These are phyloP conservation scores for Anolis sagrei DNA, from an alignment of 2,113 vertebrate species.

Conservation along the genomic window DNA sequence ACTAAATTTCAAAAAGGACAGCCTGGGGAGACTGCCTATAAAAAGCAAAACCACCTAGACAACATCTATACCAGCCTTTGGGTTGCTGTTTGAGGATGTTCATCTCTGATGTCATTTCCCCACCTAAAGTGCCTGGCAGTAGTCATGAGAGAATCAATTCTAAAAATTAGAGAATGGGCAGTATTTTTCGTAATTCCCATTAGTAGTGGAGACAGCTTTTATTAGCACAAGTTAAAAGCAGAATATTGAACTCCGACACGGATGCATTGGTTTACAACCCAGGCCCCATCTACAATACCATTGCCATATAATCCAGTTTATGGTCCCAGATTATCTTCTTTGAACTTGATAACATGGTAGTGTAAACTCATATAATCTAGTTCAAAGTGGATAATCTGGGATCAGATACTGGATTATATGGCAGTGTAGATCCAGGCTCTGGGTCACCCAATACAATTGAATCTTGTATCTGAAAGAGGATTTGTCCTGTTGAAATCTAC, in stretches of 20 bases:
- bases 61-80: background rate
- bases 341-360: too few species aligned
- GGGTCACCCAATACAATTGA: background rate
- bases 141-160: slow-evolving; percentile 29
- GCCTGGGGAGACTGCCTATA: slow-evolving; percentile 42
- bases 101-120: slow-evolving; percentile 19
- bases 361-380: too few species aligned
- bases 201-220: background rate
- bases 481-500: background rate
- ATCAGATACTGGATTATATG: too few species aligned
- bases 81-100: background rate
- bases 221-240: background rate
- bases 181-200: slow-evolving; percentile 13
- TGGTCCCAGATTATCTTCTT: too few species aligned
- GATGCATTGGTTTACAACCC: background rate
- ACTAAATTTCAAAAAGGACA: slow-evolving; percentile 28
- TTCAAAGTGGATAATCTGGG: too few species aligned
- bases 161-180: slow-evolving; percentile 4
- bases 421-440: too few species aligned
- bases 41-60: slow-evolving; percentile 8
- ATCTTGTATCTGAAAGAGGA: background rate
- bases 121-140: background rate
- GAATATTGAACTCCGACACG: background rate
- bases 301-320: too few species aligned
- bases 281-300: too few species aligned